Base-by-base conservation (phyloP, 2,113 vertebrate species). In the Syrmaticus mikado region DNA sequence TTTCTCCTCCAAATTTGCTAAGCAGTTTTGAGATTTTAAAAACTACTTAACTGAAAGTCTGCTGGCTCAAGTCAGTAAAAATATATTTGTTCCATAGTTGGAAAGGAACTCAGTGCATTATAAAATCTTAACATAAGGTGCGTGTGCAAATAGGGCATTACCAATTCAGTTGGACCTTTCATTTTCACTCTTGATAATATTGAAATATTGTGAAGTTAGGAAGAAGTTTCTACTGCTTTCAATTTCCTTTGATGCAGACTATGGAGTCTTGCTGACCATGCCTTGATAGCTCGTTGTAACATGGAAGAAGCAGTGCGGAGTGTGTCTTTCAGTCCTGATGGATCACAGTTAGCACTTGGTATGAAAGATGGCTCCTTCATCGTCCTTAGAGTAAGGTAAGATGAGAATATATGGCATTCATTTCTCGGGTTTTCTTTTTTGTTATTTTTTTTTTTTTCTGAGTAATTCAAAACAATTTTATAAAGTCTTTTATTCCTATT, bases 351-450 rank as follows among this genome's bases (percentile, higher is more conserved):
- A 5, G 99, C 99, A 8, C 97, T 99, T 32, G 99, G 99, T 22
- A 99, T 99, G 99, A 99, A 99, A 97, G 99, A 99, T 6, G 99
- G 99, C 40, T 99, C 99, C 48, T 99, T 99, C 96, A 99, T 99
- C 20, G 99, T 99, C 52, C 98, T 99, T n/a, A 97, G 99, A 65
- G 99, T 99, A 92, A 99, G 99, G 99, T 98, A 96, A 41, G 89
- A 70, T 21, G 34, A 68, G 61, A 40, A 88, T 66, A 22, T n/a
- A 25, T 52, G 40, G 13, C 1, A 1, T 28, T 46, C 15, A 11
- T 65, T 83, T 71, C 50, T 71, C 34, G 38, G 16, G 61, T 36
- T 61, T 61, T 61, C 13, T 36, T 38, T 61, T 11, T 27, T 28
- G 9, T 2, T 22, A 38, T 21, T 48, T 25, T 11, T 82, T 72